Percentiles rank a stretch among this genome's conserved stretches.
Evolutionary conservation across 2,888 invertebrate species (phyloP).

Genomic region (Drosophila lutescens): DNA sequence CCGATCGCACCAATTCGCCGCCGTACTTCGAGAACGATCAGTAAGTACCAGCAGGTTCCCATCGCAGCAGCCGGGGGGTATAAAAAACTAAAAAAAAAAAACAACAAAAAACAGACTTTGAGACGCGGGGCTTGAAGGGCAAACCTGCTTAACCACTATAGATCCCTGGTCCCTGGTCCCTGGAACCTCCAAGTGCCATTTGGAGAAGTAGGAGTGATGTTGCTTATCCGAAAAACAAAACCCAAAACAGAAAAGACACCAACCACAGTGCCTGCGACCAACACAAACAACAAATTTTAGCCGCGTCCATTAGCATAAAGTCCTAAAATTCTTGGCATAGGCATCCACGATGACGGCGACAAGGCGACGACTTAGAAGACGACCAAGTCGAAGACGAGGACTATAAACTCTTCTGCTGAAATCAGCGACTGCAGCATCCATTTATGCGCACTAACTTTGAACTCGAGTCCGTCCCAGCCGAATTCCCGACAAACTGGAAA

Average conservation of each 20-base stretch:
- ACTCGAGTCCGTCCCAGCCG: constrained; percentile 36
- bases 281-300: constrained; percentile 51
- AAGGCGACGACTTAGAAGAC: constrained; percentile 43
- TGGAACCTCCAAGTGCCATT: constrained; percentile 25
- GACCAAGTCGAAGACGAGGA: constrained; percentile 44
- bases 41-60: constrained; percentile 85
- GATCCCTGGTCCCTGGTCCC: neutral
- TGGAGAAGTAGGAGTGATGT: constrained; percentile 50
- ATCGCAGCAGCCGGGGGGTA: constrained; percentile 11
- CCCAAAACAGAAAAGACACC: constrained; percentile 36
- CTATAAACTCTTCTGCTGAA: constrained; percentile 50
- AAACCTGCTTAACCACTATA: constrained; percentile 54
- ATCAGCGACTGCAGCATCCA: constrained; percentile 51
- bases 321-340: constrained; percentile 45
- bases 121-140: constrained; percentile 18
- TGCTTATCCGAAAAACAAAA: constrained; percentile 41
- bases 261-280: constrained; percentile 28
- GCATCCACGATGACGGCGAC: constrained; percentile 46
- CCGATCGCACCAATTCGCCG: constrained; percentile 90
- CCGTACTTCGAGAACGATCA: constrained; percentile 92
- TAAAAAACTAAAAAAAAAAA: neutral
- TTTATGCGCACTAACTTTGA: constrained; percentile 61
- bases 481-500: constrained; percentile 54
- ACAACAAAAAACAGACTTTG: neutral
- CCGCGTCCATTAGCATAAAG: constrained; percentile 66